phyloP scores from a whole-genome alignment of 1,140 invertebrate genomes.

The Zaprionus africanus region DNA sequence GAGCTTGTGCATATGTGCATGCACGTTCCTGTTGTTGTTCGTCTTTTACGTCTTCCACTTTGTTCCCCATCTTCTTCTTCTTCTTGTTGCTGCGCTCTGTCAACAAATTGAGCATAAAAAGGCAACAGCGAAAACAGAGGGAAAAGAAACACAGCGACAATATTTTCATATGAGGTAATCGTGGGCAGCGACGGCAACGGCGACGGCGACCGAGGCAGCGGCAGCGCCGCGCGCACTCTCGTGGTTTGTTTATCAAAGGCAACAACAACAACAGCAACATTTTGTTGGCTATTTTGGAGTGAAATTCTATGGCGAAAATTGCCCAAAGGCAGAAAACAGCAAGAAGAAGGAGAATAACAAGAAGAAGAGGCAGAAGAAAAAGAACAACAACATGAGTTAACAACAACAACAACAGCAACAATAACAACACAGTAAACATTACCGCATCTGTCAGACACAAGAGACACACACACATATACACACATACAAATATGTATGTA shows the following conservation, averaged over 20 bases:
- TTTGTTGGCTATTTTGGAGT: conserved; percentile 8
- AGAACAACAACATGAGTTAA: conserved; percentile 19
- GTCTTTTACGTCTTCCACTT: neutral
- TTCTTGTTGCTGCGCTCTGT: conserved; percentile 27
- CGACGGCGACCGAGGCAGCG: conserved; percentile 7
- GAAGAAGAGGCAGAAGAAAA: conserved; percentile 7
- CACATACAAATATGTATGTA: conserved; percentile 6
- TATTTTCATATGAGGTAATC: conserved; percentile 52
- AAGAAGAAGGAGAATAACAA: conserved; percentile 2
- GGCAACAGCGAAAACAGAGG: conserved; percentile 1
- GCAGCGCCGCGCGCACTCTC: conserved; percentile 16
- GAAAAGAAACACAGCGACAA: neutral
- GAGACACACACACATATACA: conserved; percentile 13
- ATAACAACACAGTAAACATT: conserved; percentile 51
- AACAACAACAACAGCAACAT: conserved; percentile 25
- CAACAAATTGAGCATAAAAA: conserved; percentile 38
- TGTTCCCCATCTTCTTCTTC: conserved; percentile 1
- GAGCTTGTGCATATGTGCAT: conserved; percentile 15
- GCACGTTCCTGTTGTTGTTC: conserved; percentile 18
- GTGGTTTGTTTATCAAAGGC: conserved; percentile 42
- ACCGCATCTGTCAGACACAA: conserved; percentile 57
- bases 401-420: conserved; percentile 20
- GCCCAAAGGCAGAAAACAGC: conserved; percentile 35
- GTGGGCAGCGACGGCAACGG: conserved; percentile 18
- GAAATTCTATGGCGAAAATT: conserved; percentile 41